These are phyloP conservation scores for Acanthosepion lycidas DNA, from an alignment of 2,888 invertebrate species.

Conservation along the genomic window DNA sequence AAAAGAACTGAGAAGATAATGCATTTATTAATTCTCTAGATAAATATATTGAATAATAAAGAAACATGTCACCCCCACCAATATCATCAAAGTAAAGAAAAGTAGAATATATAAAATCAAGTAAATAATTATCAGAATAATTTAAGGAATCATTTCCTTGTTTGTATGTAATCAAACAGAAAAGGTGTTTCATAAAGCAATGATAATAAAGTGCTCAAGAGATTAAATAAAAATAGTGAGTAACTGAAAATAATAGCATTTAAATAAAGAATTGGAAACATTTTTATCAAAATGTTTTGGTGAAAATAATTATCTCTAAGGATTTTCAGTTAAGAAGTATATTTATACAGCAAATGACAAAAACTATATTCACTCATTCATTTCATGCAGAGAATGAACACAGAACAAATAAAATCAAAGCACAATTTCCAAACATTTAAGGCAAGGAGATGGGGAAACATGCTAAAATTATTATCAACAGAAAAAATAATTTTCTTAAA, in stretches of 20 bases:
- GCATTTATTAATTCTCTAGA: neutral
- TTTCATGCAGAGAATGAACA: neutral
- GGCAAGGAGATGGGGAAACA: neutral
- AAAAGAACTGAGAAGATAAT: neutral
- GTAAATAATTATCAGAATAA: neutral
- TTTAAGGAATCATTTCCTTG: neutral
- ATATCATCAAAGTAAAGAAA: neutral
- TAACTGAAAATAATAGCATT: neutral
- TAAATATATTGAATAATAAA: neutral
- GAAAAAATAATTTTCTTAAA: constrained; percentile 4
- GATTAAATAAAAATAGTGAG: neutral
- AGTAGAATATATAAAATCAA: neutral
- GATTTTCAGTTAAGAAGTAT: neutral
- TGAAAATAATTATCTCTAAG: neutral
- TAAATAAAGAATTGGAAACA: neutral
- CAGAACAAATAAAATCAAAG: neutral
- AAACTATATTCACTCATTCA: neutral
- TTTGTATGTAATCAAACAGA: neutral
- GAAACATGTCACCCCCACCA: neutral
- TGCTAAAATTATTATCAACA: neutral
- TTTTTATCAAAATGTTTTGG: neutral
- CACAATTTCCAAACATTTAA: neutral
- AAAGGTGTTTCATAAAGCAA: neutral
- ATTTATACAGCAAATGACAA: neutral
- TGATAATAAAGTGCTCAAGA: neutral